Percentiles rank a stretch among this genome's conserved stretches.
Evolutionary conservation across 1,140 invertebrate species (phyloP).

Genomic region (Myzus persicae): DNA sequence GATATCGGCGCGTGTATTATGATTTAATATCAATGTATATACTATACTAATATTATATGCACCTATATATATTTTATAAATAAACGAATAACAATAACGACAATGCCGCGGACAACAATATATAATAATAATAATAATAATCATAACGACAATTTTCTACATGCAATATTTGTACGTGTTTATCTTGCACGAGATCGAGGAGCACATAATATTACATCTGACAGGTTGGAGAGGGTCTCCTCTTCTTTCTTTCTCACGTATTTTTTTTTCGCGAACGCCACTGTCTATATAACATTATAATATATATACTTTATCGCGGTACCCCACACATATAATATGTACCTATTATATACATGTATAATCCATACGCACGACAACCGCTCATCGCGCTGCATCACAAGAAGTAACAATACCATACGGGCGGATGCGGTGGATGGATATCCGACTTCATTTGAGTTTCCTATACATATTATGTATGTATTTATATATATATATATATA

Average conservation of each 20-base stretch:
- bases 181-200: conserved; percentile 39
- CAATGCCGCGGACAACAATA: conserved; percentile 41
- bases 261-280: conserved; percentile 36
- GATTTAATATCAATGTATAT: conserved; percentile 17
- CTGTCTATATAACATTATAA: too few relatives aligned
- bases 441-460: conserved; percentile 43
- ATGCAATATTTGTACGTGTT: conserved; percentile 49
- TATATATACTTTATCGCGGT: neutral
- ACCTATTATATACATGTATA: neutral
- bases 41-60: neutral
- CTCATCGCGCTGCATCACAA: neutral
- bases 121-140: neutral
- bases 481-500: neutral
- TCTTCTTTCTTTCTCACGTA: conserved; percentile 24
- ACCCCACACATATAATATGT: neutral
- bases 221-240: conserved; percentile 55
- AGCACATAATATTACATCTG: conserved; percentile 29
- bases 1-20: neutral
- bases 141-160: conserved; percentile 18
- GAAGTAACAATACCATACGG: conserved; percentile 57
- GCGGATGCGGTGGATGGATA: conserved; percentile 52
- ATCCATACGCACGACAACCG: neutral
- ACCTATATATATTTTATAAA: neutral
- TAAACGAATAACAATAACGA: neutral
- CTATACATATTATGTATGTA: neutral